Evolutionary conservation across 2,888 invertebrate species (phyloP).

Genomic region (Desoria tigrina): DNA sequence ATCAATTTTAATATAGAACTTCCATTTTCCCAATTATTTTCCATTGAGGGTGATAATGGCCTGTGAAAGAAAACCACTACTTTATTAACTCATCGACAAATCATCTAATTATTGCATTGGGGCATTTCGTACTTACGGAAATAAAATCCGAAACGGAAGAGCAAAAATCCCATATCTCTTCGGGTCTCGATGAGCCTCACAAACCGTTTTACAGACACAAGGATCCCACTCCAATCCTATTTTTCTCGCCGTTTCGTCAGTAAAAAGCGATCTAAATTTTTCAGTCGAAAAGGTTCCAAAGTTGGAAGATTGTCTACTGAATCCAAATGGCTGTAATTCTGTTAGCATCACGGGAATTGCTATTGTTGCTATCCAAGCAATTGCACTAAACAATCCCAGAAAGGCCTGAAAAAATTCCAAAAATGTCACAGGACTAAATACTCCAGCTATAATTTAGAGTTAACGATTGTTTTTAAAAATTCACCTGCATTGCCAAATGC

Average conservation of each 20-base stretch:
- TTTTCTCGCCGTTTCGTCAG: constrained; percentile 8
- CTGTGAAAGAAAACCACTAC: background rate
- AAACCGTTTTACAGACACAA: constrained; percentile 33
- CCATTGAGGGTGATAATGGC: background rate
- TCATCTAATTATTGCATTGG: background rate
- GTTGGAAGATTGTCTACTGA: background rate
- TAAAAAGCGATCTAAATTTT: constrained; percentile 10
- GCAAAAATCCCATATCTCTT: constrained; percentile 27
- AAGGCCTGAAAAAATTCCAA: constrained; percentile 27
- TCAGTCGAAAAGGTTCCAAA: background rate
- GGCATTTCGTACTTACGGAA: constrained; percentile 27
- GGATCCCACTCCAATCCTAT: constrained; percentile 31
- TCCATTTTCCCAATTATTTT: background rate
- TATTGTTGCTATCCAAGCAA: constrained; percentile 32
- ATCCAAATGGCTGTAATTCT: constrained; percentile 25
- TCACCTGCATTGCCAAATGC: constrained; percentile 37
- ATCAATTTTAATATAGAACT: background rate
- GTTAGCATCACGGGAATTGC: constrained; percentile 23
- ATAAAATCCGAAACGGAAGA: constrained; percentile 17
- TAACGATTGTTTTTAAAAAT: background rate
- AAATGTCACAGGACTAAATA: background rate
- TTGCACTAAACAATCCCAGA: constrained; percentile 33
- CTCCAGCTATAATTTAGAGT: too few species aligned
- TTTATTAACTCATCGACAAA: background rate
- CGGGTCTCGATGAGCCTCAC: constrained; percentile 30